Evolutionary conservation across 1,140 invertebrate species (phyloP).

Genomic region (Yoshiicerus persimilis): DNA sequence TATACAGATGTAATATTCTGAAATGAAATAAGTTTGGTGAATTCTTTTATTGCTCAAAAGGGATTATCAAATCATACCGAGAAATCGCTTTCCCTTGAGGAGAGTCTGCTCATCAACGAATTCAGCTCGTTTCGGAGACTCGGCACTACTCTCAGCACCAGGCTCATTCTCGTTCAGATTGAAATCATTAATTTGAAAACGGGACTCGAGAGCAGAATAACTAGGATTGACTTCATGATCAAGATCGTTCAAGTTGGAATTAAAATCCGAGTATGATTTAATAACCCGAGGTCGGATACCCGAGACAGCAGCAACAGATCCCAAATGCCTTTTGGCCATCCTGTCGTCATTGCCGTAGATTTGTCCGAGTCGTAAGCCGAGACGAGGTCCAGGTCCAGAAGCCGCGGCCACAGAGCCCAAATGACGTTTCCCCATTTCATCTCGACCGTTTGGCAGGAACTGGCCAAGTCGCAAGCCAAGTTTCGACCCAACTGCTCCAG

Average conservation of each 20-base stretch:
- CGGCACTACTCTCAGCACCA: not conserved
- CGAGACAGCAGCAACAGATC: constrained; percentile 25
- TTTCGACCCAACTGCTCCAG: not conserved
- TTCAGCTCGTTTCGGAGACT: not conserved
- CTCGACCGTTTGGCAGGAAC: not conserved
- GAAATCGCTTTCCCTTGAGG: constrained; percentile 6
- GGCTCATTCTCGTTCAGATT: not conserved
- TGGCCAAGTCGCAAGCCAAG: not conserved
- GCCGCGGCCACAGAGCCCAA: constrained; percentile 21
- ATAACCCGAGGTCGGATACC: constrained; percentile 7
- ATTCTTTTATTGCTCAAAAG: not conserved
- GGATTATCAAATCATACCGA: constrained; percentile 13
- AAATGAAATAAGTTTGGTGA: not conserved
- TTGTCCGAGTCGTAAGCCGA: not conserved
- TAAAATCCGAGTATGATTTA: constrained; percentile 14
- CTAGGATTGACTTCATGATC: not conserved
- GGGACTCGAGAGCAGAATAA: not conserved
- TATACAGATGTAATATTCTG: no score
- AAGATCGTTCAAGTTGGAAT: not conserved
- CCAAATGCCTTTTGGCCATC: constrained; percentile 29
- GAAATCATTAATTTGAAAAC: not conserved
- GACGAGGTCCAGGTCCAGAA: not conserved
- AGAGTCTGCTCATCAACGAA: constrained; percentile 16
- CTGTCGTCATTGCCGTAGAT: not conserved
- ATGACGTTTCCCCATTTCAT: constrained; percentile 23